phyloP scores from a whole-genome alignment of 2,113 vertebrate genomes.

The Macquaria ambigua region DNA sequence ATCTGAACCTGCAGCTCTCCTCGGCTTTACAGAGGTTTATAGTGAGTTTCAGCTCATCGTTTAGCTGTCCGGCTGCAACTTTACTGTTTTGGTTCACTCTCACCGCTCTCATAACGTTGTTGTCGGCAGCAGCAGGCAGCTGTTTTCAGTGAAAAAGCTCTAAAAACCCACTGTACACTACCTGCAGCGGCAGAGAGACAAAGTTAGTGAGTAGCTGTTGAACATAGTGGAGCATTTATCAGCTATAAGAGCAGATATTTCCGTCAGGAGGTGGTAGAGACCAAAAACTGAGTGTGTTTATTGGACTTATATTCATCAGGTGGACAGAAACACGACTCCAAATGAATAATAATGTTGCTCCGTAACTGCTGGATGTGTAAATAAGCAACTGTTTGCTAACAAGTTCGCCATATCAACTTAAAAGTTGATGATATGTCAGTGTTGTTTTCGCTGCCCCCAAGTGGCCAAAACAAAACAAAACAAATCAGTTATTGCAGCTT shows the following conservation, averaged over 20 bases:
- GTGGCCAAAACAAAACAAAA: background rate
- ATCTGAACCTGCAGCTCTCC: background rate
- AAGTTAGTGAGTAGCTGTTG: background rate
- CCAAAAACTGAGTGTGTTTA: background rate
- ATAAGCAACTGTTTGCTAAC: background rate
- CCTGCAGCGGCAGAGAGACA: background rate
- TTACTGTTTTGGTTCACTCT: background rate
- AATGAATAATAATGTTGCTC: background rate
- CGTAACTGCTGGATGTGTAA: background rate
- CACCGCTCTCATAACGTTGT: background rate
- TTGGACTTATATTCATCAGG: background rate
- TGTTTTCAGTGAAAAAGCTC: background rate
- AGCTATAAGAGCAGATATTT: background rate
- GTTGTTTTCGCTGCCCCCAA: background rate
- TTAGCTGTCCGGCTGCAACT: too few species aligned
- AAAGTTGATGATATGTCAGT: background rate
- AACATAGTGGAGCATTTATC: background rate
- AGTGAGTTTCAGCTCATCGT: background rate
- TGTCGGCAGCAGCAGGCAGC: too few species aligned
- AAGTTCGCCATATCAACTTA: background rate
- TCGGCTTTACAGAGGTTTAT: background rate
- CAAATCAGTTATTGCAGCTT: background rate
- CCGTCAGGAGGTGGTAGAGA: constrained; percentile 2
- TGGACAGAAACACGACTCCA: background rate
- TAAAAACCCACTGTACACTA: background rate